Evolutionary conservation across 2,113 vertebrate genomes (phyloP).

Genomic region (Gopherus flavomarginatus): DNA sequence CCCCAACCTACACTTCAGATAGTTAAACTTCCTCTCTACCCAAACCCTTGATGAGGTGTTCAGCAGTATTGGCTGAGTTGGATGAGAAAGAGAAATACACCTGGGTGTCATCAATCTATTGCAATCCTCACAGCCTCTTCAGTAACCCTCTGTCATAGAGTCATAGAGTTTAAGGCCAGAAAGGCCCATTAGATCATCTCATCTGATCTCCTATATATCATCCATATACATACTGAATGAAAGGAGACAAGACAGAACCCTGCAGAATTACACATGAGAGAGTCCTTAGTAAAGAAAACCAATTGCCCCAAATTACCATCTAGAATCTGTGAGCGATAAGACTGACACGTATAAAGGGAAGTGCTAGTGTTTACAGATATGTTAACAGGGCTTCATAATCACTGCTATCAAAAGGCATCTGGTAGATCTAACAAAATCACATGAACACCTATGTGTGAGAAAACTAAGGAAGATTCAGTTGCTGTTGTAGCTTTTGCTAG

Average conservation of each 20-base stretch:
- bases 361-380: background rate
- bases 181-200: background rate
- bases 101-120: fast-evolving
- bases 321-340: background rate
- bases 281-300: background rate
- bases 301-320: background rate
- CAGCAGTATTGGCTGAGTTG: background rate
- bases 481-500: slow-evolving; percentile 13
- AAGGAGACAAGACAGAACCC: background rate
- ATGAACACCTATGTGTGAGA: background rate
- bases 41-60: background rate
- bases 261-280: background rate
- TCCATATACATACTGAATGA: background rate
- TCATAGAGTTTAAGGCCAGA: background rate
- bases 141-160: slow-evolving; percentile 2
- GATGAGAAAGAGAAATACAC: background rate
- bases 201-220: background rate
- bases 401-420: slow-evolving; percentile 40
- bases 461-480: background rate
- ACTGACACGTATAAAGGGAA: slow-evolving; percentile 38
- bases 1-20: background rate
- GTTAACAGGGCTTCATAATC: background rate
- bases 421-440: slow-evolving; percentile 34
- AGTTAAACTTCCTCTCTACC: background rate
- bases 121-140: background rate